These are phyloP conservation scores for Glandiceps talaboti DNA, from an alignment of 53 echinoderm and acorn worm species.

Conservation along the genomic window DNA sequence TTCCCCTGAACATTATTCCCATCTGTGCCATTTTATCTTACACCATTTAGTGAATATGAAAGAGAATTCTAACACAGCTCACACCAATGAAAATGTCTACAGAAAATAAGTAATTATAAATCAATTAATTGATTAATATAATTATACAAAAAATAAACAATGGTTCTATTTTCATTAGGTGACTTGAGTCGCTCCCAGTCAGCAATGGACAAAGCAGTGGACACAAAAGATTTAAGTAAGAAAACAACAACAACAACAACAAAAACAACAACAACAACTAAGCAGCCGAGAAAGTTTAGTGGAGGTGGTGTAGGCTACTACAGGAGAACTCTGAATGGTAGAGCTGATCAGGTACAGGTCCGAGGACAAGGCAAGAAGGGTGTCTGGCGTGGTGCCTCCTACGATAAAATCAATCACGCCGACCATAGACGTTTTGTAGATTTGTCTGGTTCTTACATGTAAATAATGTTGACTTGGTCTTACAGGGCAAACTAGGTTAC, in stretches of 20 bases:
- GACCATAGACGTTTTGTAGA: constrained; percentile 57
- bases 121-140: too few relatives aligned
- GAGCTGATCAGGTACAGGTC: constrained; percentile 67
- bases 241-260: constrained; percentile 51
- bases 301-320: constrained; percentile 53
- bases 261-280: too few relatives aligned
- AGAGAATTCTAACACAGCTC: too few relatives aligned
- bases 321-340: constrained; percentile 77
- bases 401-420: constrained; percentile 71
- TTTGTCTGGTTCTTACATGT: constrained; percentile 31
- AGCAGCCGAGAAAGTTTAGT: constrained; percentile 31
- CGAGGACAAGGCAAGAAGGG: constrained; percentile 80
- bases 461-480: too few relatives aligned
- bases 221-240: constrained; percentile 75
- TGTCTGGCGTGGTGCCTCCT: constrained; percentile 91
- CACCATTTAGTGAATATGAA: too few relatives aligned
- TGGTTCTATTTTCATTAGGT: constrained; percentile 14
- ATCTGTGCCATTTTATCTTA: too few relatives aligned
- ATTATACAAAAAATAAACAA: too few relatives aligned
- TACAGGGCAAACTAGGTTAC: too few relatives aligned
- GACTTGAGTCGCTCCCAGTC: constrained; percentile 51
- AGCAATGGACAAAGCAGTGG: constrained; percentile 64
- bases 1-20: too few relatives aligned
- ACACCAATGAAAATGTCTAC: too few relatives aligned
- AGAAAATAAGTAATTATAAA: too few relatives aligned